phyloP scores from a whole-genome alignment of 1,140 invertebrate species.

The Cydia pomonella region DNA sequence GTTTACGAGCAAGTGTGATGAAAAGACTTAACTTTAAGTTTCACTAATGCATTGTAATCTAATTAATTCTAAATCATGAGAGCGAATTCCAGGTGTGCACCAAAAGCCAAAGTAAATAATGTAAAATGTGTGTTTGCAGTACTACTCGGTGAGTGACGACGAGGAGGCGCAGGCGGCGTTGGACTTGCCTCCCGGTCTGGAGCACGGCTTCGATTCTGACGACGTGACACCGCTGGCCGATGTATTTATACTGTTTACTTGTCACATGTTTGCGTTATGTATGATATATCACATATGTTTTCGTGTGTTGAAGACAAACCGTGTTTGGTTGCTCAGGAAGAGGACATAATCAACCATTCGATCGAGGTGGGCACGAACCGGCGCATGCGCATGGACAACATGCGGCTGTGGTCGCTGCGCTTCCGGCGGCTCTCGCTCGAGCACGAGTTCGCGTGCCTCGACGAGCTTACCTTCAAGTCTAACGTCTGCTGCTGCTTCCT shows the following conservation, averaged over 20 bases:
- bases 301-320: too few species aligned
- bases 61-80: too few species aligned
- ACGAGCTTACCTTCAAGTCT: slow-evolving; percentile 96
- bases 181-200: slow-evolving; percentile 42
- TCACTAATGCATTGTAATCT: too few species aligned
- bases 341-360: slow-evolving; percentile 92
- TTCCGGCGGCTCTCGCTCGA: slow-evolving; percentile 86
- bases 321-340: slow-evolving; percentile 82
- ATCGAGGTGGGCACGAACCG: slow-evolving; percentile 97
- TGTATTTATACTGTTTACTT: slow-evolving; percentile 29
- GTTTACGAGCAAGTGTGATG: too few species aligned
- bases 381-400: slow-evolving; percentile 92
- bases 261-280: neutral
- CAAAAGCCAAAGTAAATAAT: neutral
- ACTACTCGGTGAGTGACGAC: slow-evolving; percentile 55
- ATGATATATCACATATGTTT: neutral
- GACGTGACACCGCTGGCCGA: slow-evolving; percentile 42
- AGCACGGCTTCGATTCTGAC: slow-evolving; percentile 38
- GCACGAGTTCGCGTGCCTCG: slow-evolving; percentile 87
- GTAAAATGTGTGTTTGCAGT: slow-evolving; percentile 44
- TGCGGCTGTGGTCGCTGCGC: slow-evolving; percentile 91
- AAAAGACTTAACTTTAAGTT: too few species aligned
- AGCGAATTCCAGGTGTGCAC: too few species aligned
- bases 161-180: slow-evolving; percentile 41
- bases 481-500: slow-evolving; percentile 96